phyloP scores from a whole-genome alignment of 1,140 invertebrate genomes.

The Stegodyphus mimosarum region DNA sequence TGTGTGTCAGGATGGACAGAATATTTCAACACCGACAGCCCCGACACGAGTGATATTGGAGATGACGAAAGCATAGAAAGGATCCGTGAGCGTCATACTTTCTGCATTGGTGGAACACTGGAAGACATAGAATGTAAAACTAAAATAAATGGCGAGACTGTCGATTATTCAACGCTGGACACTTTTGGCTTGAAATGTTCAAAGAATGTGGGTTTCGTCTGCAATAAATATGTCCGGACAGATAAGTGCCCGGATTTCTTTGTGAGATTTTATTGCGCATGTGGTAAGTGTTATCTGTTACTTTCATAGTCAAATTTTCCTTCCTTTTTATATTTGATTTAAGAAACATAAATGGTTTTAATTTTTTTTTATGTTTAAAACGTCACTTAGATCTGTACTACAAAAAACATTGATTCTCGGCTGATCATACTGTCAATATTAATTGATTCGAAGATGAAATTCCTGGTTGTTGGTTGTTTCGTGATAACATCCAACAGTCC shows the following conservation, averaged over 20 bases:
- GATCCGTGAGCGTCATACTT: slow-evolving; percentile 43
- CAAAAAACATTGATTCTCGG: too few species aligned
- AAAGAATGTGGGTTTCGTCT: slow-evolving; percentile 29
- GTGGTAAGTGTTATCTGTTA: slow-evolving; percentile 38
- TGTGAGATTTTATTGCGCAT: slow-evolving; percentile 61
- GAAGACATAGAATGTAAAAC: slow-evolving; percentile 26
- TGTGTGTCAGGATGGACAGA: slow-evolving; percentile 67
- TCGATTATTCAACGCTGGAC: slow-evolving; percentile 17
- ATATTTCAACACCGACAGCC: slow-evolving; percentile 67
- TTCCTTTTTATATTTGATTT: not conserved
- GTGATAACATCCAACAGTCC: too few species aligned
- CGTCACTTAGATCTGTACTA: too few species aligned
- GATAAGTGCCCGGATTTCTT: slow-evolving; percentile 63
- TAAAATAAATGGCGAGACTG: slow-evolving; percentile 3
- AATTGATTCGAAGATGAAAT: too few species aligned
- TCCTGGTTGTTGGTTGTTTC: too few species aligned
- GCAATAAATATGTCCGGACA: slow-evolving; percentile 1
- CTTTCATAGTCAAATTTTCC: not conserved
- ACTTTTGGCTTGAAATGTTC: slow-evolving; percentile 56
- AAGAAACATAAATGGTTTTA: not conserved
- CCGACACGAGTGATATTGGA: slow-evolving; percentile 39
- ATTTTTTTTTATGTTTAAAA: not conserved
- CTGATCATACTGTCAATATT: too few species aligned
- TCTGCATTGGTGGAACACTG: slow-evolving; percentile 13
- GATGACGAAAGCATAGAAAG: slow-evolving; percentile 66